phyloP scores from a whole-genome alignment of 2,888 invertebrate species.

The Patella pellucida region DNA sequence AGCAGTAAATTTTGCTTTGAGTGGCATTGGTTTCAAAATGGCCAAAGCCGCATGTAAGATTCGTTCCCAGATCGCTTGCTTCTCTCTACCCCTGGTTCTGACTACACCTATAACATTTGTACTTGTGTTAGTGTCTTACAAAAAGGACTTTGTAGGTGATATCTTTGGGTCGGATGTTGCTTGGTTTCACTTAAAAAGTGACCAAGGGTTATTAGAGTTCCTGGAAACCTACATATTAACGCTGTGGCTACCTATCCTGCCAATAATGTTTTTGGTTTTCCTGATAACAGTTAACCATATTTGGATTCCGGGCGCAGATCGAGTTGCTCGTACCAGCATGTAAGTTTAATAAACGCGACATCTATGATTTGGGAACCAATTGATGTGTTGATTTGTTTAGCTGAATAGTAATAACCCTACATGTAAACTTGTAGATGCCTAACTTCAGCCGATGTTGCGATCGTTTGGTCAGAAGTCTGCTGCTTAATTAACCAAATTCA shows the following conservation, averaged over 20 bases:
- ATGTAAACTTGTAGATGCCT: too few species aligned
- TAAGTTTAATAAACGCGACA: constrained; percentile 28
- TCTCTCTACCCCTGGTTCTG: constrained; percentile 12
- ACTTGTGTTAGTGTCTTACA: not conserved
- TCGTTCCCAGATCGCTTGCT: constrained; percentile 16
- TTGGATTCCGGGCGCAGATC: constrained; percentile 49
- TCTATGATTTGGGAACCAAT: too few species aligned
- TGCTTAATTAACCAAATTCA: too few species aligned
- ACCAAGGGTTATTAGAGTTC: constrained; percentile 75
- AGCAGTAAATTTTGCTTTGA: not conserved
- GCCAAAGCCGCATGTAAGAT: constrained; percentile 18
- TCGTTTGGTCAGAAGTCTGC: too few species aligned
- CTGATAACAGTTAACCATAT: constrained; percentile 51
- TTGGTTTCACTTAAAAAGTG: constrained; percentile 74
- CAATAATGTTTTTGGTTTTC: constrained; percentile 43
- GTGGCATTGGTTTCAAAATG: constrained; percentile 6
- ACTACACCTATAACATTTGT: constrained; percentile 5
- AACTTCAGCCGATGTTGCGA: too few species aligned
- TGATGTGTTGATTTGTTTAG: too few species aligned
- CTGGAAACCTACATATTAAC: constrained; percentile 23
- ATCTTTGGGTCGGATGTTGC: constrained; percentile 74
- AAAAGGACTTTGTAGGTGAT: not conserved
- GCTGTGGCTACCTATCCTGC: constrained; percentile 43
- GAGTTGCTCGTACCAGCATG: constrained; percentile 52
- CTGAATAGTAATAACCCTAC: too few species aligned